These are phyloP conservation scores for Balaeniceps rex DNA, from an alignment of 2,113 vertebrate genomes.

Conservation along the genomic window DNA sequence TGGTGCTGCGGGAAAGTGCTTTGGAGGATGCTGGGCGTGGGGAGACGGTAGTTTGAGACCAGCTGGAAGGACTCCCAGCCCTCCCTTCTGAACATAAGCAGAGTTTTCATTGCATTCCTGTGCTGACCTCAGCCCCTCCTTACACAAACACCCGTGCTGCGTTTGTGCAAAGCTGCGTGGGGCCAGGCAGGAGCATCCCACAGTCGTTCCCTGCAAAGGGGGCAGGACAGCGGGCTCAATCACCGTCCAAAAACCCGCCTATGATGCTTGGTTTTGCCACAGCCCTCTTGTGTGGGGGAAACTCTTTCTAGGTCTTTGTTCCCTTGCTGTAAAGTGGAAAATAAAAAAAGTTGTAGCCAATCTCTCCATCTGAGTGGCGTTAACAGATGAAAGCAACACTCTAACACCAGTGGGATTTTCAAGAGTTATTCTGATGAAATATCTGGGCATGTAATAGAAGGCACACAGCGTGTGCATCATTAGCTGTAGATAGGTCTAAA, in stretches of 20 bases:
- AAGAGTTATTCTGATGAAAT: neutral
- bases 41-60: neutral
- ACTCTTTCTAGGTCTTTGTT: neutral
- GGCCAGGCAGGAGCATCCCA: accelerated
- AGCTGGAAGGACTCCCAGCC: neutral
- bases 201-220: neutral
- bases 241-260: neutral
- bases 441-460: neutral
- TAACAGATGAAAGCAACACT: neutral
- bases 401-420: neutral
- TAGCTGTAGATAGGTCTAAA: neutral
- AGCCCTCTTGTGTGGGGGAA: neutral
- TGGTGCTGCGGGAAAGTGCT: neutral
- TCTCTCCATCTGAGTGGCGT: neutral
- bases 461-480: neutral
- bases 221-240: neutral
- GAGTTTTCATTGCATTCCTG: neutral
- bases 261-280: neutral
- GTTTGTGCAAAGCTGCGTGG: neutral
- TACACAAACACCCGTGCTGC: neutral
- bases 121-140: neutral
- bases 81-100: neutral
- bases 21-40: neutral
- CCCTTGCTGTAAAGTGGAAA: neutral
- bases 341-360: accelerated